Evolutionary conservation across 2,888 invertebrate genomes (phyloP).

Genomic region (Cartodere bifasciata): DNA sequence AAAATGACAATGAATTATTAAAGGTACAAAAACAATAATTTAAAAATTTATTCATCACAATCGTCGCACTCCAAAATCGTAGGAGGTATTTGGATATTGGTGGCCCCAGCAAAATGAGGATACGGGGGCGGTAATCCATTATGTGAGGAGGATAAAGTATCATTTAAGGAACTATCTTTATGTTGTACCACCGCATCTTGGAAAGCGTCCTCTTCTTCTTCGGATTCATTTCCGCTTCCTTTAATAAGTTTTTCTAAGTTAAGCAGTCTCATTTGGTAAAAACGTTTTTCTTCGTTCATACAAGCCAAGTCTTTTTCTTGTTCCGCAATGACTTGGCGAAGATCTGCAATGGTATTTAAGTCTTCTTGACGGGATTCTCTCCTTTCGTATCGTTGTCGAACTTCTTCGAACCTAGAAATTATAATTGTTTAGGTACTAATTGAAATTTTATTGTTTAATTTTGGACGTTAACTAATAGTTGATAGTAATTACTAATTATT

Average conservation of each 20-base stretch:
- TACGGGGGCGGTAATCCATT: conserved; percentile 11
- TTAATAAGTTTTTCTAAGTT: conserved; percentile 25
- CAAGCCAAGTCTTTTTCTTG: conserved; percentile 44
- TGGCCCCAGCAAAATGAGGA: conserved; percentile 9
- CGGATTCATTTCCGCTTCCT: conserved; percentile 18
- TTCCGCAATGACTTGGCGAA: conserved; percentile 42
- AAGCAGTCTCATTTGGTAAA: conserved; percentile 41
- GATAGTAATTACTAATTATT: no score
- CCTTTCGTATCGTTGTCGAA: conserved; percentile 42
- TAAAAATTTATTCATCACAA: conserved; percentile 21
- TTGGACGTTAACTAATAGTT: no score
- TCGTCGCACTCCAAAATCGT: conserved; percentile 32
- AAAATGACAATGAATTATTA: no score
- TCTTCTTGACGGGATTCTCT: conserved; percentile 44
- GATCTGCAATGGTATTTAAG: conserved; percentile 40
- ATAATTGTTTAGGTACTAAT: no score
- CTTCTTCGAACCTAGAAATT: conserved; percentile 41
- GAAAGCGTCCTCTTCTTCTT: conserved; percentile 24
- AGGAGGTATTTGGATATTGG: conserved; percentile 24
- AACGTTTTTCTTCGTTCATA: conserved; percentile 43
- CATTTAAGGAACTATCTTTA: conserved; percentile 5
- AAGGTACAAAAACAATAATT: no score
- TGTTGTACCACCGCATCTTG: conserved; percentile 23
- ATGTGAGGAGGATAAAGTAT: no score
- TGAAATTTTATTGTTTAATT: no score